Evolutionary conservation across 2,888 invertebrate genomes (phyloP).

Genomic region (Panopea generosa): DNA sequence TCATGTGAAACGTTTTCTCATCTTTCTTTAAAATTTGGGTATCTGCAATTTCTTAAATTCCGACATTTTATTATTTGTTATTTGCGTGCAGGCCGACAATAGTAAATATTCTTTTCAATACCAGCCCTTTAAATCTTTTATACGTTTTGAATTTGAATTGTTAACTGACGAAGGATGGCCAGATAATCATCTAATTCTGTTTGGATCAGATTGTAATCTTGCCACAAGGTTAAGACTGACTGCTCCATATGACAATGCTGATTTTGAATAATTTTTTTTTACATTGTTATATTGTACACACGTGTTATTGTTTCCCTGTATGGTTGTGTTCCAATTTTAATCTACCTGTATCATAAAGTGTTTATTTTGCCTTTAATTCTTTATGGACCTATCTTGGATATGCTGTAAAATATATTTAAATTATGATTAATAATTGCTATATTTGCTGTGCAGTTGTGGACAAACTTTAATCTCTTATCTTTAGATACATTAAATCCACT

Average conservation of each 20-base stretch:
- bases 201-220: constrained; percentile 55
- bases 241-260: constrained; percentile 30
- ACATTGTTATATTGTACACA: too few relatives aligned
- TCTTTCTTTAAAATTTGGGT: constrained; percentile 35
- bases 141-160: constrained; percentile 48
- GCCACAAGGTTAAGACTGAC: constrained; percentile 37
- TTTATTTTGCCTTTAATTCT: too few relatives aligned
- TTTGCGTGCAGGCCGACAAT: constrained; percentile 60
- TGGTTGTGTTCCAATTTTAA: too few relatives aligned
- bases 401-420: too few relatives aligned
- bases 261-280: neutral
- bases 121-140: constrained; percentile 63
- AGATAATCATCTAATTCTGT: constrained; percentile 56
- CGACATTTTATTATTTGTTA: constrained; percentile 50
- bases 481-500: too few relatives aligned
- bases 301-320: too few relatives aligned
- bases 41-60: constrained; percentile 32
- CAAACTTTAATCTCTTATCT: too few relatives aligned
- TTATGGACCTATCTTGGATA: too few relatives aligned
- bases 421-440: too few relatives aligned
- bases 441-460: too few relatives aligned
- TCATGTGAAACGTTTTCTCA: constrained; percentile 47
- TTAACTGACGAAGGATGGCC: constrained; percentile 22
- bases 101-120: constrained; percentile 54
- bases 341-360: too few relatives aligned